Evolutionary conservation across 2,888 invertebrate genomes (phyloP), one percentile per base, ranked within the genome.

Genomic region (Brenthis daphne): DNA sequence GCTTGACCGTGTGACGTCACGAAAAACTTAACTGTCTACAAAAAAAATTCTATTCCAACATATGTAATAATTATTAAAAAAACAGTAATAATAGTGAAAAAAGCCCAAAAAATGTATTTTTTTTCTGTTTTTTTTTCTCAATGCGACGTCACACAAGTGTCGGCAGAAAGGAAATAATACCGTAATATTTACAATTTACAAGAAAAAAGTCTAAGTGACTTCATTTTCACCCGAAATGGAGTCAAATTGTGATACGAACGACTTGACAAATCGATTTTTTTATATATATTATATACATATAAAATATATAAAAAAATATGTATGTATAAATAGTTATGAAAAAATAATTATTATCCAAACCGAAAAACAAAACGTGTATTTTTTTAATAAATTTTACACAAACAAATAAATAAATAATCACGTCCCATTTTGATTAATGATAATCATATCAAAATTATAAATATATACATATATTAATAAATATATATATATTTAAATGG

Each of bases 121-220:
- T 16, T 57, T 29, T 13, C 11, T 12, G 12, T 12, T 20, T 29
- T 14, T 11, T 50, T 6, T 1, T 1, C 11, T 29, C 2, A 2
- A 1, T n/a, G n/a, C 48, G 48, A 60, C 60, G 60, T 60, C 60
- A 60, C 60, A 50, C 5, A 5, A 33, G 48, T n/a, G n/a, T 50
- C 16, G n/a, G 29, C 29, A 61, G 33, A 50, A 65, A 69, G 72
- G 67, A 70, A 70, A 67, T 53, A 58, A 70, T 53, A 70, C 72
- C 69, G 70, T 67, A 73, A 69, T 75, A 72, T 75, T 68, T 71
- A 75, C 68, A 73, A 72, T 74, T 71, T 75, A 75, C 74, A 74
- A 48, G 57, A 66, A 67, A 55, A 57, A 60, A 57, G 56, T 54
- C 54, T 70, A 60, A 29, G 24, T 24, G 20, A 63, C 51, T 51